Evolutionary conservation across 1,140 invertebrate species (phyloP).

Genomic region (Euschistus heros): DNA sequence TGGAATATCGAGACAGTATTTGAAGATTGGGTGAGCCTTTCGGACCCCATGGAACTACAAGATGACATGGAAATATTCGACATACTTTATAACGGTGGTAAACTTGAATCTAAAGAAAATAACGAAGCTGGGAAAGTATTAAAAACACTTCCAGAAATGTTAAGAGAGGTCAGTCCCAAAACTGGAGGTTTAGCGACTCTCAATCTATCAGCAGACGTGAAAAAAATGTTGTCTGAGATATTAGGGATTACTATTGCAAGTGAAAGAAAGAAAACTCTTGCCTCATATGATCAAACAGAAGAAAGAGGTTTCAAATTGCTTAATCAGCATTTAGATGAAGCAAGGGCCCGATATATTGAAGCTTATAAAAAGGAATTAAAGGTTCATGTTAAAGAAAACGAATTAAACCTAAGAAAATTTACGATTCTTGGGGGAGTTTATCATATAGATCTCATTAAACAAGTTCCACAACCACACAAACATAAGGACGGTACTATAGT

Average conservation of each 20-base stretch:
- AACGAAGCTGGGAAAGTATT: neutral
- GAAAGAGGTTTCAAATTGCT: conserved; percentile 2
- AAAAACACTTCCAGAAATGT: neutral
- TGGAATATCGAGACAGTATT: neutral
- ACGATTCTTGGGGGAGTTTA: conserved; percentile 52
- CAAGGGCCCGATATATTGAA: neutral
- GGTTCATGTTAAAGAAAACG: conserved; percentile 34
- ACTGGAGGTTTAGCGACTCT: neutral
- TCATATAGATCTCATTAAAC: conserved; percentile 49
- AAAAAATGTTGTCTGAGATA: neutral
- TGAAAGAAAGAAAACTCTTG: neutral
- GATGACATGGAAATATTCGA: neutral
- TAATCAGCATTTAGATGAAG: neutral
- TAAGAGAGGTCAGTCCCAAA: conserved; percentile 1
- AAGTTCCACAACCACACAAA: conserved; percentile 49
- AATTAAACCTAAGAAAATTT: conserved; percentile 55
- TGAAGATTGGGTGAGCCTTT: neutral
- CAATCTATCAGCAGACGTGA: neutral
- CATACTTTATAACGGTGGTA: neutral
- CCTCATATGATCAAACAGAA: neutral
- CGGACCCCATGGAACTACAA: neutral
- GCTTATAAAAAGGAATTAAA: conserved; percentile 3
- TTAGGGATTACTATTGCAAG: neutral
- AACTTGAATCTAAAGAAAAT: neutral
- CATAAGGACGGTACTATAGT: conserved; percentile 28